phyloP scores from a whole-genome alignment of 2,888 invertebrate species.

The Hyposoter dolosus region DNA sequence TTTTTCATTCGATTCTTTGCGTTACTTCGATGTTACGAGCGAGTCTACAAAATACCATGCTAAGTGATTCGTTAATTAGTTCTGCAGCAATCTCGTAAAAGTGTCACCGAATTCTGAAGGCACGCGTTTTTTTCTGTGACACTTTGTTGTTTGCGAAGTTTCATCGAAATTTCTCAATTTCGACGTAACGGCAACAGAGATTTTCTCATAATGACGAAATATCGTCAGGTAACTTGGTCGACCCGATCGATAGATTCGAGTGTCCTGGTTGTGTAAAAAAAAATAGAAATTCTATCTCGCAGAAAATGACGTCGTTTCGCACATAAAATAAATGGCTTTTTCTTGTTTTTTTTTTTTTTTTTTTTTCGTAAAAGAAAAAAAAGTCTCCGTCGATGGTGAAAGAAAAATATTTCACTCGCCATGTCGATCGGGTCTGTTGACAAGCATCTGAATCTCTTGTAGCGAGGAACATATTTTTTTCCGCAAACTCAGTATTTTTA shows the following conservation, averaged over 20 bases:
- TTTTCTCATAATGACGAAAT: background rate
- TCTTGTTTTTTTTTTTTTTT: background rate
- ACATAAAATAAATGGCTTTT: background rate
- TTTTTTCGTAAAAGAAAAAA: background rate
- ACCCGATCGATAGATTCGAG: background rate
- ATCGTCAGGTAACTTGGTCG: background rate
- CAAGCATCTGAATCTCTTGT: background rate
- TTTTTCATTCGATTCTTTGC: too few species aligned
- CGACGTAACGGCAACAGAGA: background rate
- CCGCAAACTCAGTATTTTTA: slow-evolving; percentile 4
- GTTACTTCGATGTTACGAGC: too few species aligned
- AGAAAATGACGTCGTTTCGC: background rate
- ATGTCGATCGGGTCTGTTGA: background rate
- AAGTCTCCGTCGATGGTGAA: background rate
- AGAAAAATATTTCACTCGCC: background rate
- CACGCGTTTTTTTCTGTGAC: too few species aligned
- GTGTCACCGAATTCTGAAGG: too few species aligned
- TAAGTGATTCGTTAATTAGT: too few species aligned
- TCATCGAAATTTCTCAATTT: too few species aligned
- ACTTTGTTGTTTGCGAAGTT: too few species aligned
- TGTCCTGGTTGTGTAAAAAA: background rate
- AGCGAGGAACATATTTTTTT: slow-evolving; percentile 1
- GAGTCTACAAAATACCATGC: too few species aligned
- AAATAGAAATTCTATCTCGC: background rate
- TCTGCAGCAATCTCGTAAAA: too few species aligned